Conservation (phyloP, 2,797 vertebrate species). For the Pitangus sulphuratus region DNA sequence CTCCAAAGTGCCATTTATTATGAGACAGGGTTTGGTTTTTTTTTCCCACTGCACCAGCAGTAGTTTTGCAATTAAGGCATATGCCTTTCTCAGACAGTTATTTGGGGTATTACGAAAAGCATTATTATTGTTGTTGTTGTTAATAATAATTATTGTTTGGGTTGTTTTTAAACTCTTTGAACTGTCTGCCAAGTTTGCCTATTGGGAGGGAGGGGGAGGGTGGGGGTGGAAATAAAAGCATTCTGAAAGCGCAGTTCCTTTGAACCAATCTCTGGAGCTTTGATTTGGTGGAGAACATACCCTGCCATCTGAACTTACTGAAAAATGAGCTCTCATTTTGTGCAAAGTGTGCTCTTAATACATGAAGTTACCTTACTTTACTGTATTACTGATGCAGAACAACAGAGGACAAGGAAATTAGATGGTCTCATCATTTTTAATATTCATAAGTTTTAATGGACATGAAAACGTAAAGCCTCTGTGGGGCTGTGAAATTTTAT, state of each 20-base stretch:
- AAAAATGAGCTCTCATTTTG: constrained; percentile 4
- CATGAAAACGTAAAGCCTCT: neutral
- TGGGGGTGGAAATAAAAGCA: neutral
- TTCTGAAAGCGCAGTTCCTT: neutral
- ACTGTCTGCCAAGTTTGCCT: neutral
- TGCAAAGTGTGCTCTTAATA: neutral
- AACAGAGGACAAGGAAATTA: neutral
- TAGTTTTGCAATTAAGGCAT: neutral
- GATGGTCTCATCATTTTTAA: neutral
- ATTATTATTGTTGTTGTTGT: neutral
- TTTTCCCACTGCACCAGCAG: neutral
- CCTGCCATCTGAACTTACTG: neutral
- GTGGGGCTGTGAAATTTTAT: neutral
- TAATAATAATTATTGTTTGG: constrained; percentile 13
- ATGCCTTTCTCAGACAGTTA: neutral
- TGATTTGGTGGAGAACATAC: neutral
- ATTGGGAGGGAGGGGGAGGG: accelerated
- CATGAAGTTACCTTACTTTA: neutral
- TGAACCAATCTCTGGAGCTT: constrained; percentile 20
- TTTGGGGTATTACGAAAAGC: neutral
- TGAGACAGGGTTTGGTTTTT: neutral
- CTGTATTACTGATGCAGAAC: neutral
- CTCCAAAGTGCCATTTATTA: neutral
- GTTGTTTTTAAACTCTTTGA: constrained; percentile 2
- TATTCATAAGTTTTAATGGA: neutral